Evolutionary conservation across 2,797 vertebrate species (phyloP).

Genomic region (Protonibea diacanthus): DNA sequence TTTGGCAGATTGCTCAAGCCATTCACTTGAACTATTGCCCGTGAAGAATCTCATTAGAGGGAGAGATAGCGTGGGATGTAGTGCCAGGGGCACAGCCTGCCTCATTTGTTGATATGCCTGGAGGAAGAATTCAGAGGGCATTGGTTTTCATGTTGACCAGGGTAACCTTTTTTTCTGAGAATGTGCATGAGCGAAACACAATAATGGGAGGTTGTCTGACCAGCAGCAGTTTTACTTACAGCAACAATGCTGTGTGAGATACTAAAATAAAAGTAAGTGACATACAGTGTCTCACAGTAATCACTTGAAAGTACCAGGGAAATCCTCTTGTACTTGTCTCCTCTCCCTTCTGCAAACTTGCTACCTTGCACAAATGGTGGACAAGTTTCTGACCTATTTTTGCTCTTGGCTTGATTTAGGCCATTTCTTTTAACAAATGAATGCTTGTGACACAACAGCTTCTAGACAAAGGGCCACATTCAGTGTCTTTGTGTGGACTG

Average conservation of each 20-base stretch:
- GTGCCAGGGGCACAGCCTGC: slow-evolving; percentile 55
- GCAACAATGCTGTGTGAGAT: not conserved
- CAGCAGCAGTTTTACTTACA: slow-evolving; percentile 7
- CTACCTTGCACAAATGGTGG: slow-evolving; percentile 14
- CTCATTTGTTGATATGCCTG: slow-evolving; percentile 66
- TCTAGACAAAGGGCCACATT: slow-evolving; percentile 70
- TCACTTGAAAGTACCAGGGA: not conserved
- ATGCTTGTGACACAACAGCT: slow-evolving; percentile 57
- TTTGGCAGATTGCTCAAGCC: slow-evolving; percentile 67
- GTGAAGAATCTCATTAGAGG: slow-evolving; percentile 80
- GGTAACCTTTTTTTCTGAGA: slow-evolving; percentile 45
- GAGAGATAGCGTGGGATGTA: slow-evolving; percentile 68
- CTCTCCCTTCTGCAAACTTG: slow-evolving; percentile 12
- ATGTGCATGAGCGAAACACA: slow-evolving; percentile 21
- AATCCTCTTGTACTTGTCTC: not conserved
- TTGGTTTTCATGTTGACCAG: slow-evolving; percentile 64
- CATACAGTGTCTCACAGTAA: not conserved
- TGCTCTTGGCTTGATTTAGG: slow-evolving; percentile 52
- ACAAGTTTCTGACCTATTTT: slow-evolving; percentile 70
- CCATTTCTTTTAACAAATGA: slow-evolving; percentile 53
- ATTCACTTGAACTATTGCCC: slow-evolving; percentile 75
- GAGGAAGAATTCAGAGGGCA: slow-evolving; percentile 63
- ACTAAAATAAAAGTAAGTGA: not conserved
- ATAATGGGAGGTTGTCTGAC: slow-evolving; percentile 24
- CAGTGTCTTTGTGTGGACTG: slow-evolving; percentile 45